Base-by-base conservation (phyloP, 1,140 invertebrate species). In the Cydia fagiglandana region DNA sequence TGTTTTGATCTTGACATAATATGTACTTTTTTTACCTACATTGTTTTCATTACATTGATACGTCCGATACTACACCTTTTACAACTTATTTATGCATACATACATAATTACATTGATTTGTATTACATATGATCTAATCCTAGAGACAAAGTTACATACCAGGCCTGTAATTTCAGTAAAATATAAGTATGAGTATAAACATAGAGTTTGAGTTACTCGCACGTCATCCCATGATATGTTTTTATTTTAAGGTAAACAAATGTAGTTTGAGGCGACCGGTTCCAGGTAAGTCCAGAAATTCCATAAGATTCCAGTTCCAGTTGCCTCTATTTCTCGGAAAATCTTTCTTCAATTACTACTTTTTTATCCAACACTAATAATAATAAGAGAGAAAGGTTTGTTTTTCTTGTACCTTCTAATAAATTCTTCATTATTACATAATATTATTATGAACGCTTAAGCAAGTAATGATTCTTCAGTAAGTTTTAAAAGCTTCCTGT, bases 181-280 rank as follows among this genome's bases (percentile, higher is more conserved):
- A 24, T n/a, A n/a, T n/a, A n/a, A n/a, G n/a, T n/a, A n/a, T n/a
- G n/a, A n/a, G n/a, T n/a, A n/a, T n/a, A n/a, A 50, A n/a, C 10
- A 50, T 53, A 53, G 47, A 15, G 47, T n/a, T n/a, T 53, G 47
- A 53, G 13, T 15, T 53, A n/a, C 47, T 12, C 47, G 13, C 47
- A 53, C 53, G 15, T 17, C 6, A n/a, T 70, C 34, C 7, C 15
- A 38, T 38, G n/a, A 34, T 41, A 34, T n/a, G 64, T 70, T 70
- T 70, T 70, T 70, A 70, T 38, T 70, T 70, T 41, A 41, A 20
- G 15, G 66, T 70, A 70, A 66, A 70, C 30, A 70, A 38, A 41
- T 70, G 15, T 70, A 41, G 66, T 15, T 15, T 34, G 34, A 70
- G 15, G 66, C 34, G 24, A 70, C 30, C 28, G 66, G 66, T 70